These are phyloP conservation scores for Atta cephalotes DNA, from an alignment of 1,140 invertebrate species.

Conservation along the genomic window DNA sequence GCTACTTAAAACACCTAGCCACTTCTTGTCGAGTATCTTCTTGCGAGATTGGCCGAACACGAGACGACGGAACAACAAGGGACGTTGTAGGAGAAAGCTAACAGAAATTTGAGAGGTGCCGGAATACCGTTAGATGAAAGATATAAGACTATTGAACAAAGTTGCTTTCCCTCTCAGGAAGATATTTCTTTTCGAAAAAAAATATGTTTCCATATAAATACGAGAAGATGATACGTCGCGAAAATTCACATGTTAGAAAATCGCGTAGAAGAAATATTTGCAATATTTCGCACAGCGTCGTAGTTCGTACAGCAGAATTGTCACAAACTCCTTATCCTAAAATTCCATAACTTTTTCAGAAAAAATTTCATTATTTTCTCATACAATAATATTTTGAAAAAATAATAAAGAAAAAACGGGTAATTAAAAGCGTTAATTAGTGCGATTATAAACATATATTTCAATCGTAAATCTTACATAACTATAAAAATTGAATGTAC, in stretches of 20 bases:
- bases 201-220: background rate
- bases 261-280: background rate
- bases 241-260: background rate
- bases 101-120: constrained; percentile 62
- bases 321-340: too few relatives aligned
- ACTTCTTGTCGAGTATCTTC: constrained; percentile 66
- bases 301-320: too few relatives aligned
- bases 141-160: constrained; percentile 17
- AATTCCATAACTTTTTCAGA: too few relatives aligned
- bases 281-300: background rate
- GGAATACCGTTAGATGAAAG: constrained; percentile 35
- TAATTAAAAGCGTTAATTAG: too few relatives aligned
- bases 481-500: too few relatives aligned
- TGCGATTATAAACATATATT: too few relatives aligned
- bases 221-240: background rate
- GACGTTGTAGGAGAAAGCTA: constrained; percentile 45
- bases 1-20: constrained; percentile 62
- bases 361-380: too few relatives aligned
- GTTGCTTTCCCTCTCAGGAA: background rate
- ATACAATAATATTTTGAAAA: too few relatives aligned
- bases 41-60: constrained; percentile 60
- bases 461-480: too few relatives aligned
- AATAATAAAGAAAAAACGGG: too few relatives aligned
- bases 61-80: constrained; percentile 40
- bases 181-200: background rate